Conservation (phyloP, 1,140 invertebrate genomes). For the Procambarus clarkii region DNA sequence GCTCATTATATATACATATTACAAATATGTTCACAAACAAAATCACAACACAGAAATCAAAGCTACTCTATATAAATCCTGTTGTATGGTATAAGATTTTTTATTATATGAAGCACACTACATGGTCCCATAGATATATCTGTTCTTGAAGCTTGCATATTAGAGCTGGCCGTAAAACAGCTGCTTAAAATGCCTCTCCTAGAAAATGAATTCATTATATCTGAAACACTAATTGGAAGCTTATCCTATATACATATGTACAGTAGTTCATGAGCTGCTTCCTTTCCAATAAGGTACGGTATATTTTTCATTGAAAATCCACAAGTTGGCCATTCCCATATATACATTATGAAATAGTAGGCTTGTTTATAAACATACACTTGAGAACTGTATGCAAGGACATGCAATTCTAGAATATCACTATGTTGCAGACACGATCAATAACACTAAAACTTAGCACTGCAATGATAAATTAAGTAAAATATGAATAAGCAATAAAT, state of each 20-base stretch:
- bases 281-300: constrained; percentile 10
- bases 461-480: too few species aligned
- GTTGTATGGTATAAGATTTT: neutral
- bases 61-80: neutral
- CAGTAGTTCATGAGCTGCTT: constrained; percentile 1
- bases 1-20: neutral
- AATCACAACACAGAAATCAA: neutral
- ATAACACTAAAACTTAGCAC: too few species aligned
- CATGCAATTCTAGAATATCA: constrained; percentile 36
- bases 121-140: constrained; percentile 17
- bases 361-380: constrained; percentile 20
- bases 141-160: neutral
- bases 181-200: neutral
- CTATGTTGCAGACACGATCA: neutral
- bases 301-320: constrained; percentile 39
- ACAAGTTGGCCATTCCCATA: neutral
- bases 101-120: constrained; percentile 5
- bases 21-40: neutral
- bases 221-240: neutral
- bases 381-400: constrained; percentile 27
- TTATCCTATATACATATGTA: neutral
- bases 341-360: constrained; percentile 28
- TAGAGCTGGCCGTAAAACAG: neutral
- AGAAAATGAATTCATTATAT: neutral
- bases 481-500: too few species aligned